Percentiles rank a stretch among this genome's conserved stretches.
phyloP scores from a whole-genome alignment of 2,797 vertebrate species.

The Sarcophilus harrisii region DNA sequence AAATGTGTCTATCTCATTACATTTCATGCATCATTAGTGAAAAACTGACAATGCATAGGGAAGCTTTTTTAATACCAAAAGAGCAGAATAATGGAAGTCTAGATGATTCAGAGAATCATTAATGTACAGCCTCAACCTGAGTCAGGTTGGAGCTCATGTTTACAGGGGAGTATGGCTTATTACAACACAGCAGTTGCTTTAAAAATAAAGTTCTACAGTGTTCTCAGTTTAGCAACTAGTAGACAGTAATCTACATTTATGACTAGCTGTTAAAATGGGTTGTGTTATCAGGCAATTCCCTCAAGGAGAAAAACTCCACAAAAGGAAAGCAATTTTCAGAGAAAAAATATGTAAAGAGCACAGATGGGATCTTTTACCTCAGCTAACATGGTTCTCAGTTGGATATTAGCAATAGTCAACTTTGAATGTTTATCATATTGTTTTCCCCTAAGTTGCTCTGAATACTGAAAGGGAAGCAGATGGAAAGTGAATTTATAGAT shows the following conservation, averaged over 20 bases:
- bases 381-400: neutral
- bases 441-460: neutral
- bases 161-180: slow-evolving; percentile 43
- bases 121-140: slow-evolving; percentile 45
- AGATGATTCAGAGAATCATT: slow-evolving; percentile 55
- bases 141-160: slow-evolving; percentile 39
- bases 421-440: neutral
- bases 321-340: neutral
- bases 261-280: slow-evolving; percentile 1
- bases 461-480: neutral
- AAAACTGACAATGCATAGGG: slow-evolving; percentile 50
- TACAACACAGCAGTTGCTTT: slow-evolving; percentile 15
- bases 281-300: neutral
- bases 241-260: slow-evolving; percentile 30
- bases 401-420: neutral
- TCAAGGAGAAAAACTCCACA: neutral
- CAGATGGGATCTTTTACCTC: neutral
- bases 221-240: slow-evolving; percentile 34
- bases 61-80: slow-evolving; percentile 48
- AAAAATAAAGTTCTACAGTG: slow-evolving; percentile 40
- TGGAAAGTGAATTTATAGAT: neutral
- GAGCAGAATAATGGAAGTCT: slow-evolving; percentile 47
- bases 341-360: neutral
- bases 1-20: slow-evolving; percentile 41
- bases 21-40: slow-evolving; percentile 57